These are phyloP conservation scores for Drusus annulatus DNA, from an alignment of 1,140 invertebrate species.

Conservation along the genomic window DNA sequence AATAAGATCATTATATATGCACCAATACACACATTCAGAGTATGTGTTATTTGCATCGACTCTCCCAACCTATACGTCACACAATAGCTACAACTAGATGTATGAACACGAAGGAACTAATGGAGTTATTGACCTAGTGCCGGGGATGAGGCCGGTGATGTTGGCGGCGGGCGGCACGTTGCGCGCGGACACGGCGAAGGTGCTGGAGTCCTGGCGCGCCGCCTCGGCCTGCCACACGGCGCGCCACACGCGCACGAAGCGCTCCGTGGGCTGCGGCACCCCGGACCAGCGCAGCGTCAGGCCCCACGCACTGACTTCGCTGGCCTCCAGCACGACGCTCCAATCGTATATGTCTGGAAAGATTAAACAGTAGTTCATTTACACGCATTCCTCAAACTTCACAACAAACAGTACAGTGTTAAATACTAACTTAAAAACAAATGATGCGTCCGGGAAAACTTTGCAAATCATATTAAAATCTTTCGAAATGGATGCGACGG, in stretches of 20 bases:
- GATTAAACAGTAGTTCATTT: too few species aligned
- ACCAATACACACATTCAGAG: too few species aligned
- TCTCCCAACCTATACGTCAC: too few species aligned
- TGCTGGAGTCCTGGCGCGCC: slow-evolving; percentile 83
- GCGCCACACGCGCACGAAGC: slow-evolving; percentile 92
- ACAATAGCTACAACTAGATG: too few species aligned
- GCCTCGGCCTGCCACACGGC: slow-evolving; percentile 86
- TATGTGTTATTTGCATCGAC: too few species aligned
- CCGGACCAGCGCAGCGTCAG: slow-evolving; percentile 87
- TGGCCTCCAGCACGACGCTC: slow-evolving; percentile 82
- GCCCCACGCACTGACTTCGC: slow-evolving; percentile 81
- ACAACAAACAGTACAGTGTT: too few species aligned
- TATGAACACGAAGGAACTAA: background rate
- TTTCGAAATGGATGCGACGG: too few species aligned
- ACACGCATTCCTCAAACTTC: too few species aligned
- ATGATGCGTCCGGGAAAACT: too few species aligned
- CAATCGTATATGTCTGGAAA: slow-evolving; percentile 83
- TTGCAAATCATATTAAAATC: too few species aligned
- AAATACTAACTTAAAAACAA: too few species aligned
- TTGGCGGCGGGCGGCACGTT: slow-evolving; percentile 78
- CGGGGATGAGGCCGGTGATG: slow-evolving; percentile 78
- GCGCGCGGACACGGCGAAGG: slow-evolving; percentile 87
- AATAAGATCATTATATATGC: too few species aligned
- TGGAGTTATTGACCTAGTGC: slow-evolving; percentile 76
- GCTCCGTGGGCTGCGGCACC: slow-evolving; percentile 88